These are phyloP conservation scores for Mystacides longicornis DNA, from an alignment of 2,888 invertebrate genomes.

Conservation along the genomic window DNA sequence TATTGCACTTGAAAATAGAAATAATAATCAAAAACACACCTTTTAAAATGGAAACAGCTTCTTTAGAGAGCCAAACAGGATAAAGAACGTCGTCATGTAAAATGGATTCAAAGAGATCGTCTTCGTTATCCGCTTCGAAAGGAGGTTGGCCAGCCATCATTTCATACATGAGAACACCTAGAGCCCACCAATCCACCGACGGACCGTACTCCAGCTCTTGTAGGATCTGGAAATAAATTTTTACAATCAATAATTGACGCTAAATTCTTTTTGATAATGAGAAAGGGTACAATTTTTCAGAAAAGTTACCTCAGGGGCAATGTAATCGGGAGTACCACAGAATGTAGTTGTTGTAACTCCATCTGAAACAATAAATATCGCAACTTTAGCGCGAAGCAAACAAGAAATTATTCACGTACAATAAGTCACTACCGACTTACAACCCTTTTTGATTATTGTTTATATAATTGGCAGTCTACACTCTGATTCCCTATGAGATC, in stretches of 20 bases:
- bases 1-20: too few relatives aligned
- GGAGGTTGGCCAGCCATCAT: conserved; percentile 99
- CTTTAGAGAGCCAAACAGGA: conserved; percentile 92
- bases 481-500: too few relatives aligned
- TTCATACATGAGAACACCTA: conserved; percentile 97
- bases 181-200: conserved; percentile 93
- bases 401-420: too few relatives aligned
- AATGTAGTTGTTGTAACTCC: conserved; percentile 91
- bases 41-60: conserved; percentile 85
- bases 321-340: conserved; percentile 99
- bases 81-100: conserved; percentile 97
- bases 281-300: not conserved
- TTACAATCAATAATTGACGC: not conserved
- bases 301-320: conserved; percentile 78
- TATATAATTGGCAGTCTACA: too few relatives aligned
- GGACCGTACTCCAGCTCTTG: conserved; percentile 89
- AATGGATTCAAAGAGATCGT: conserved; percentile 97
- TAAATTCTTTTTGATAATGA: not conserved
- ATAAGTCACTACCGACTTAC: too few relatives aligned
- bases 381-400: too few relatives aligned
- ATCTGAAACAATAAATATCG: conserved; percentile 46
- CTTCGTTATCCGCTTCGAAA: conserved; percentile 99
- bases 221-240: conserved; percentile 52
- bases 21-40: too few relatives aligned
- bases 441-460: too few relatives aligned